Base-by-base conservation (phyloP, 2,113 vertebrate genomes). In the Melanerpes aurifrons region DNA sequence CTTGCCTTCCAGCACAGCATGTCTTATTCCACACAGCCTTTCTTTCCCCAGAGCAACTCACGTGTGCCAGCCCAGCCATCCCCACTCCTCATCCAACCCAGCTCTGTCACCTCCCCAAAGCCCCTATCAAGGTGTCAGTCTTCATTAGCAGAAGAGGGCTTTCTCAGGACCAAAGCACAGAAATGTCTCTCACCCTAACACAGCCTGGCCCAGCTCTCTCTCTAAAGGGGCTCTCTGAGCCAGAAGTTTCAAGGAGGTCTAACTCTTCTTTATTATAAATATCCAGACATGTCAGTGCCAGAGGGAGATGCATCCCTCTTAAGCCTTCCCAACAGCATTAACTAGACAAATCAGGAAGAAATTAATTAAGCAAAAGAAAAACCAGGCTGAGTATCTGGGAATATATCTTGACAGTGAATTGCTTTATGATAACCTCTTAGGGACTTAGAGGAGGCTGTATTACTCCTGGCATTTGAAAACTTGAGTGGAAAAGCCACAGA, bases 331-430 rank as follows among this genome's bases (percentile, higher is more conserved):
- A 70, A 58, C 18, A 53, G 31, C 48, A 89, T 86, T 88, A 91
- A 86, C 58, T 72, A 87, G 54, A 71, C 54, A 89, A 87, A 87
- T 69, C 45, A 87, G 54, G 72, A 91, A 91, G 29, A 87, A 94
- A 88, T 86, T 96, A 83, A 89, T 94, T 89, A 92, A 83, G 62
- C 15, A 71, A 62, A 78, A 82, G n/a, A 53, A 10, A 86, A 87
- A 77, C 0, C 12, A 81, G 35, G 53, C n/a, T 83, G 53, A 89
- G 75, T 53, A 86, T 57, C 48, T 66, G 31, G 54, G 61, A 92
- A 94, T 91, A 50, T 32, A n/a, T 81, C 54, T 83, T 76, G 71
- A 87, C 61, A 58, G 69, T 68, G 50, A 82, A 50, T 15, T 7
- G 3, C 45, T 26, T 86, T 88, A 87, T 22, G 10, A 66, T 77